Conservation (phyloP, 2,113 vertebrate species). For the Balaenoptera acutorostrata region DNA sequence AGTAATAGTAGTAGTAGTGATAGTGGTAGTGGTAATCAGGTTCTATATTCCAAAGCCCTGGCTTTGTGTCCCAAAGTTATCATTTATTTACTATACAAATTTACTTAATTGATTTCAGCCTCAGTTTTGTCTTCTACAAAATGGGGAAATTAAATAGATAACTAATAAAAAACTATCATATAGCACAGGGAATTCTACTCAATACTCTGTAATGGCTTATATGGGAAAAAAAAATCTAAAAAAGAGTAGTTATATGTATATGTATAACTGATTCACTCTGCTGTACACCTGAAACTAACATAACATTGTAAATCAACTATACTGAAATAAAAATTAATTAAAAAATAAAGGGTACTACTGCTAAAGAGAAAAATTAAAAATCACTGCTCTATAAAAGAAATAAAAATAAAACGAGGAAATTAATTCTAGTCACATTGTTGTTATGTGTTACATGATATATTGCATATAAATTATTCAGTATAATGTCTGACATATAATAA, state of each 20-base stretch:
- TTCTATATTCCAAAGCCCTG: background rate
- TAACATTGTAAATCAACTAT: background rate
- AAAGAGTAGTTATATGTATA: background rate
- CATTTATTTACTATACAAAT: background rate
- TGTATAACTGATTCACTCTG: background rate
- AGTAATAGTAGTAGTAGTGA: background rate
- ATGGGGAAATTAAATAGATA: background rate
- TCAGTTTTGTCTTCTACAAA: background rate
- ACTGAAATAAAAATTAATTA: background rate
- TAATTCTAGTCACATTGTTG: background rate
- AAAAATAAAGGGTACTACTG: background rate
- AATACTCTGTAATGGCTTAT: background rate
- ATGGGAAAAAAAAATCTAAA: background rate
- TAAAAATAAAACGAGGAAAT: background rate
- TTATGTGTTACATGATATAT: background rate
- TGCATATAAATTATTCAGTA: background rate
- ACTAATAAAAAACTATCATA: background rate
- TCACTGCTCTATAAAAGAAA: background rate
- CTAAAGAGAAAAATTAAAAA: background rate
- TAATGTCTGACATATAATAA: background rate
- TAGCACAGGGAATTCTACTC: background rate
- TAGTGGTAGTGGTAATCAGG: background rate
- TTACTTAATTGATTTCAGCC: background rate
- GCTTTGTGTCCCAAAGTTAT: background rate
- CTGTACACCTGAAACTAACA: background rate